Evolutionary conservation across 2,888 invertebrate genomes (phyloP), one percentile per base, ranked within the genome.

Genomic region (Arenicola marina): DNA sequence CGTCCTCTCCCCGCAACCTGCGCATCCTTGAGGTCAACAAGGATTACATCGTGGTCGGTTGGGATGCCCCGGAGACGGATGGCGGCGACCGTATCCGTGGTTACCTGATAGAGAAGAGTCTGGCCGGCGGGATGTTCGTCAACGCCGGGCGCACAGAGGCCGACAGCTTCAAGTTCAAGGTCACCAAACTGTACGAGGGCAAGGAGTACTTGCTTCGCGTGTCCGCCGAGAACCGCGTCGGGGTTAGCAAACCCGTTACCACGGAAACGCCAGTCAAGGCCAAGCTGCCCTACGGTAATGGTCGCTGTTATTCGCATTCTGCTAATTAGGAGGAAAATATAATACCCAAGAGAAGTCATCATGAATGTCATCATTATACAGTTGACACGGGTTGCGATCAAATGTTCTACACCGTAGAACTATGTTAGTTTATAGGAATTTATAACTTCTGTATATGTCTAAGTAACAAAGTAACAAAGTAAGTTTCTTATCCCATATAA

Each of bases 191-290:
- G 61, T 88, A 89, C 71, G 90, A 90, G 80, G 90, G 92, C 76
- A 86, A 88, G 31, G 89, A 91, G 75, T 83, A 81, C 66, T 66
- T 75, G 58, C 79, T 82, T 75, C 66, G 79, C 43, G 89, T 95
- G 21, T 88, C 89, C 76, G 94, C 94, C 1, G 89, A 89, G 72
- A 95, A 95, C 84, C 89, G 91, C 11, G 88, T 92, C 59, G 95
- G 95, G 4, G 85, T 87, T 54, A 92, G 94, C 56, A 92, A 92
- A 72, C 90, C 92, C 24, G 86, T 90, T 51, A 90, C 91, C 82
- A 92, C 94, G 18, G 74, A 75, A 21, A 90, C 91, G 65, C 86
- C 90, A 1, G 88, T 93, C 51, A 76, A 74, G 51, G 77, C 79
- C 32, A 79, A 78, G 86, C 62, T 66, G 33, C 67, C 67, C 1